phyloP scores from a whole-genome alignment of 2,113 vertebrate species.

The Circaetus gallicus region DNA sequence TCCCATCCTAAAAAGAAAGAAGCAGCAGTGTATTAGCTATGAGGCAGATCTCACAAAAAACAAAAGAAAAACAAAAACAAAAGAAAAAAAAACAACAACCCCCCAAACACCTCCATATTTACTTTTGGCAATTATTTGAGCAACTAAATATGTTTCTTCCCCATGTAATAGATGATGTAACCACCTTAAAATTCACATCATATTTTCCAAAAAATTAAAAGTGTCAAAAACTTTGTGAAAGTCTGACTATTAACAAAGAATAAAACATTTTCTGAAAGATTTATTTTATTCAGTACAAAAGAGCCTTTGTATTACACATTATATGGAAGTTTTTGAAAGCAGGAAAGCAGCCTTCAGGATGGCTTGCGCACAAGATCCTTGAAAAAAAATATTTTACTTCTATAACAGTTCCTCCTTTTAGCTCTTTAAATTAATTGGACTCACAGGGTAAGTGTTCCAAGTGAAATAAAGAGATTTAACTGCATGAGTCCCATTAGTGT shows the following conservation, averaged over 20 bases:
- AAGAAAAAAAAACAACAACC: too few relatives aligned
- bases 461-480: slow-evolving; percentile 43
- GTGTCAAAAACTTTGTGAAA: neutral
- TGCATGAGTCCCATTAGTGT: slow-evolving; percentile 52
- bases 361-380: neutral
- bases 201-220: neutral
- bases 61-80: too few relatives aligned
- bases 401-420: neutral
- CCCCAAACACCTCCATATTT: neutral
- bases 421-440: slow-evolving; percentile 44
- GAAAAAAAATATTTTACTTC: slow-evolving; percentile 2
- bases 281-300: slow-evolving; percentile 12
- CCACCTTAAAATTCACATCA: neutral
- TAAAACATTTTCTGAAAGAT: neutral
- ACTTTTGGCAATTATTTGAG: neutral
- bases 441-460: slow-evolving; percentile 14
- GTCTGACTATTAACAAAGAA: neutral
- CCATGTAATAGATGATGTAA: neutral
- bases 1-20: slow-evolving; percentile 80
- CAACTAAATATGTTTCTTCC: neutral
- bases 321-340: neutral
- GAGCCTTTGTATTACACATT: neutral
- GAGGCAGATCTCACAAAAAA: neutral
- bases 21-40: neutral
- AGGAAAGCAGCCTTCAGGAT: neutral